phyloP scores from a whole-genome alignment of 2,888 invertebrate genomes.

The Agrotis clavis region DNA sequence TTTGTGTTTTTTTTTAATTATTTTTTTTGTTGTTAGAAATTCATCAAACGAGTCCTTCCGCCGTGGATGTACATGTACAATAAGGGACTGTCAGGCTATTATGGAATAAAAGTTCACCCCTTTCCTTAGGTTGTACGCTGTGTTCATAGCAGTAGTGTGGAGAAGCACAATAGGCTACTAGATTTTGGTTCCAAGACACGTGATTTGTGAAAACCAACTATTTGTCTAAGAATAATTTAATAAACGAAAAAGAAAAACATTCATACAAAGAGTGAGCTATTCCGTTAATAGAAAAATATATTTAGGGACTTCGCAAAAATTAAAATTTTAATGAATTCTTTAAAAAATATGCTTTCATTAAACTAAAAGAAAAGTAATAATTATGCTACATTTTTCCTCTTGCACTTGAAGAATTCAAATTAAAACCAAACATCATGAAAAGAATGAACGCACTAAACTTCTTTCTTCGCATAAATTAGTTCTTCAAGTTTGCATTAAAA shows the following conservation, averaged over 20 bases:
- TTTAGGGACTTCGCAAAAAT: background rate
- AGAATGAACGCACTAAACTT: constrained; percentile 1
- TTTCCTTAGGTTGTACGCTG: no score
- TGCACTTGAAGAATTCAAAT: constrained; percentile 46
- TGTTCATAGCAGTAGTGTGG: no score
- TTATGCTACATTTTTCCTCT: constrained; percentile 13
- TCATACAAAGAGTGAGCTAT: background rate
- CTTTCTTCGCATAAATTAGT: constrained; percentile 32
- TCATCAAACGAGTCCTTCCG: no score
- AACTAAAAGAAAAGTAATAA: constrained; percentile 40
- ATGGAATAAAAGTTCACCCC: no score
- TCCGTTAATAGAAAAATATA: constrained; percentile 9
- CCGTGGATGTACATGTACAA: no score
- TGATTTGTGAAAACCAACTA: no score
- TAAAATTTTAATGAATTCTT: constrained; percentile 21
- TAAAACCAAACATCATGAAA: constrained; percentile 38
- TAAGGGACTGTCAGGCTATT: no score
- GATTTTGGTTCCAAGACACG: no score
- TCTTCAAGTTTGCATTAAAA: constrained; percentile 21
- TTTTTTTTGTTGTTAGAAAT: no score
- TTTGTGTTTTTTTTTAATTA: no score
- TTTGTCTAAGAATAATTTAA: background rate
- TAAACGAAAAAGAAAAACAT: background rate
- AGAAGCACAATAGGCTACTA: no score
- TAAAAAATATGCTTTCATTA: constrained; percentile 38